Evolutionary conservation across 2,888 invertebrate species (phyloP).

Genomic region (Coenonympha arcania): DNA sequence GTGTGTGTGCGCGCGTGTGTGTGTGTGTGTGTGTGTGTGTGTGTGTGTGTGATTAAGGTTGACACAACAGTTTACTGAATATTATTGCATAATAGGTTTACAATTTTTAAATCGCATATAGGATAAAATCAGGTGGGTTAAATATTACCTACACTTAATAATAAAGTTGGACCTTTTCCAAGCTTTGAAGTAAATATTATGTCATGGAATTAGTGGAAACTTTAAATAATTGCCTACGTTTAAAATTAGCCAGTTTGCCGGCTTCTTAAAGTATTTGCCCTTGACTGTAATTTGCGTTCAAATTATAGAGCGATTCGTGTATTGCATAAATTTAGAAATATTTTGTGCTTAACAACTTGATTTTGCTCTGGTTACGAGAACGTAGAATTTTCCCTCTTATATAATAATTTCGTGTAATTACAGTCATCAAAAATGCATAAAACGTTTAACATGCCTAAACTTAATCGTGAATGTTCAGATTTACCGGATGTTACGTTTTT

Average conservation of each 20-base stretch:
- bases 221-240: conserved; percentile 19
- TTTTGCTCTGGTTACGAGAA: conserved; percentile 17
- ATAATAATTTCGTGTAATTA: neutral
- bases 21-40: too few species aligned
- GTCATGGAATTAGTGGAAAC: conserved; percentile 9
- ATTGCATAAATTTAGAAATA: conserved; percentile 20
- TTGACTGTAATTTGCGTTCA: conserved; percentile 35
- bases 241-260: conserved; percentile 19
- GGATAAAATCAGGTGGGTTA: too few species aligned
- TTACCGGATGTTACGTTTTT: too few species aligned
- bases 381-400: neutral
- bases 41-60: too few species aligned
- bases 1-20: too few species aligned
- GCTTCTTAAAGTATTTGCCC: conserved; percentile 23
- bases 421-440: neutral
- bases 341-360: conserved; percentile 20
- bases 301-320: conserved; percentile 34
- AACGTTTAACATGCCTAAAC: neutral
- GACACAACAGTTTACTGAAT: too few species aligned
- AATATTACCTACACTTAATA: neutral
- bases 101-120: too few species aligned
- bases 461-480: neutral
- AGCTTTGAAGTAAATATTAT: conserved; percentile 2
- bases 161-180: neutral
- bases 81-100: too few species aligned